Percentiles rank a stretch among this genome's conserved stretches.
Evolutionary conservation across 2,888 invertebrate species (phyloP).

Genomic region (Trichogramma dendrolimi): DNA sequence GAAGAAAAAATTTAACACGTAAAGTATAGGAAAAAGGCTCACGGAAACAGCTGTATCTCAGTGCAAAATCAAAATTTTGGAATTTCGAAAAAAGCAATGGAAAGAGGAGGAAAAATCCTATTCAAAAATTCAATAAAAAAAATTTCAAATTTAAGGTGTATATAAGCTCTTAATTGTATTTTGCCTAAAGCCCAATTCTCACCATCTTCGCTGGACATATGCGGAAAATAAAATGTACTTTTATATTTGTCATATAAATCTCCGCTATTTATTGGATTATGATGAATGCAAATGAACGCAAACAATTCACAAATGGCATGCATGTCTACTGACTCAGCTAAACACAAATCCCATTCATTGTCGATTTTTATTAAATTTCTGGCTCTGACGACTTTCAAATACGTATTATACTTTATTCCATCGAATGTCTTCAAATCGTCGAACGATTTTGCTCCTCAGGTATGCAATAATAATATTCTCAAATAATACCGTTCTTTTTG

Average conservation of each 20-base stretch:
- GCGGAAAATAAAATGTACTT: slow-evolving; percentile 10
- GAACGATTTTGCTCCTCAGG: slow-evolving; percentile 4
- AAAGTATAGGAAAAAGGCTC: no score
- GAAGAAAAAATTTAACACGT: no score
- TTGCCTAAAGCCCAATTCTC: not conserved
- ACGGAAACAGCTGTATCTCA: no score
- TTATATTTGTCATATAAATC: slow-evolving; percentile 21
- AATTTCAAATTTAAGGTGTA: no score
- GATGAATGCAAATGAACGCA: slow-evolving; percentile 20
- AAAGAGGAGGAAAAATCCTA: no score
- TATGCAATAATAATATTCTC: slow-evolving; percentile 19
- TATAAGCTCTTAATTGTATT: no score
- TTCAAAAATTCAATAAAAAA: no score
- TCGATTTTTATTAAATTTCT: slow-evolving; percentile 12
- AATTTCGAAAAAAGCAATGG: no score
- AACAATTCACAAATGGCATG: slow-evolving; percentile 19
- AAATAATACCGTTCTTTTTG: slow-evolving; percentile 21
- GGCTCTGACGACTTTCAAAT: slow-evolving; percentile 9
- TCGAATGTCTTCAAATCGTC: slow-evolving; percentile 8
- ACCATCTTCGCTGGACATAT: slow-evolving; percentile 1
- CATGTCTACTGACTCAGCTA: slow-evolving; percentile 14
- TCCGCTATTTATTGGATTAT: slow-evolving; percentile 14
- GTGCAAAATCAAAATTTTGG: no score
- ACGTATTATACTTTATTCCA: slow-evolving; percentile 7
- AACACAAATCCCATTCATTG: slow-evolving; percentile 19